Evolutionary conservation across 1,140 invertebrate species (phyloP).

Genomic region (Achatina immaculata): DNA sequence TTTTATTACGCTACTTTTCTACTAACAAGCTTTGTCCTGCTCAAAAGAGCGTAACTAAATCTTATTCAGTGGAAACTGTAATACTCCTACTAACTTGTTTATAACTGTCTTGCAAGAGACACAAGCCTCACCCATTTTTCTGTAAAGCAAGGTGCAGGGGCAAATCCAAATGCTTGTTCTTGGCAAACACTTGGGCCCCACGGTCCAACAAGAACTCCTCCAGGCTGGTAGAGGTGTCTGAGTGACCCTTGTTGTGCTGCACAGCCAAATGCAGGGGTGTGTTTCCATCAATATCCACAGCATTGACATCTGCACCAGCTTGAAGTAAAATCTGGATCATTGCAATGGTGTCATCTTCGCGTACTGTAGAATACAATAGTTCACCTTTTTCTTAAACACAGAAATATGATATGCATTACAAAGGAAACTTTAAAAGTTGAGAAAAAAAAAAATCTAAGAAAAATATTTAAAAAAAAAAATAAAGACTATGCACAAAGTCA

Average conservation of each 20-base stretch:
- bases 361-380: conserved; percentile 40
- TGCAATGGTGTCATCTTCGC: conserved; percentile 51
- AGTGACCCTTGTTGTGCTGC: conserved; percentile 64
- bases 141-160: conserved; percentile 70
- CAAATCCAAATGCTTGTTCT: conserved; percentile 50
- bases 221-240: conserved; percentile 63
- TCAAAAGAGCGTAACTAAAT: no score
- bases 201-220: conserved; percentile 63
- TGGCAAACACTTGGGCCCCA: conserved; percentile 59
- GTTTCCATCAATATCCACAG: conserved; percentile 48
- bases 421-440: no score
- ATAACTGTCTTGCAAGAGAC: no score
- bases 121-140: conserved; percentile 17
- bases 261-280: conserved; percentile 68
- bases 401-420: no score
- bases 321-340: conserved; percentile 54
- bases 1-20: no score
- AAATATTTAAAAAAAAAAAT: no score
- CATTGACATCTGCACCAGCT: conserved; percentile 57
- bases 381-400: no score
- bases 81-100: no score
- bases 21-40: no score
- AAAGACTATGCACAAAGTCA: no score
- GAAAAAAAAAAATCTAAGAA: no score
- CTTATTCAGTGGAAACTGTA: no score